phyloP scores from a whole-genome alignment of 53 echinoderm and acorn worm species.

The Echinometra lucunter region DNA sequence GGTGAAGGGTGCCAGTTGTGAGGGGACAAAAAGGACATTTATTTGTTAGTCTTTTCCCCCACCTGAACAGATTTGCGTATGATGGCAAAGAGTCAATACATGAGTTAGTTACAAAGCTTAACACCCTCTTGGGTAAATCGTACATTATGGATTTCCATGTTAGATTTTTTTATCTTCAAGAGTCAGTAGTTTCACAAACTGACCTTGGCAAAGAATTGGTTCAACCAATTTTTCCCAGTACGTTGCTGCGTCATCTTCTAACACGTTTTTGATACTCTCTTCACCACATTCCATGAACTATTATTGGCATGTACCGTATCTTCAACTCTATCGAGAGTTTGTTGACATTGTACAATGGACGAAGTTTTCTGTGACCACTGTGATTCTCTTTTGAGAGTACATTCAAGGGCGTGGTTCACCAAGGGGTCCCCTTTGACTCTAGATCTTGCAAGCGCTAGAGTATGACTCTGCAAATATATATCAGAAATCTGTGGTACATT shows the following conservation, averaged over 20 bases:
- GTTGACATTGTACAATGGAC: not conserved
- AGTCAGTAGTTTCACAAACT: not conserved
- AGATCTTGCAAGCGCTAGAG: not conserved
- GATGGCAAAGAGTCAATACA: constrained; percentile 1
- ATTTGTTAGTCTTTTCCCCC: constrained; percentile 1
- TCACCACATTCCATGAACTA: too few relatives aligned
- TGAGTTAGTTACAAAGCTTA: not conserved
- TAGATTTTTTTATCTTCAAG: too few relatives aligned
- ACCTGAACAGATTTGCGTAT: not conserved
- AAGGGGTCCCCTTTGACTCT: not conserved
- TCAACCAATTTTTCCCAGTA: not conserved
- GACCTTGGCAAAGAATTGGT: not conserved
- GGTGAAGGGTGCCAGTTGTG: not conserved
- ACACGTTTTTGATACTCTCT: not conserved
- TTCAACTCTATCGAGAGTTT: not conserved
- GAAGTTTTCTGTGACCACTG: not conserved
- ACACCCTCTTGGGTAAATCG: not conserved
- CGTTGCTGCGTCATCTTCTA: not conserved
- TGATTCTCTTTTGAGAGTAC: not conserved
- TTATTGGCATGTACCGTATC: not conserved
- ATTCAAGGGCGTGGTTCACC: not conserved
- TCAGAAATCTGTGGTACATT: not conserved
- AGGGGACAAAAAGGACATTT: not conserved
- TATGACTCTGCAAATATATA: not conserved
- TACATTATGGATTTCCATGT: constrained; percentile 8